Evolutionary conservation across 2,797 vertebrate species (phyloP), one percentile per base, ranked within the genome.

Genomic region (Peromyscus nudipes): DNA sequence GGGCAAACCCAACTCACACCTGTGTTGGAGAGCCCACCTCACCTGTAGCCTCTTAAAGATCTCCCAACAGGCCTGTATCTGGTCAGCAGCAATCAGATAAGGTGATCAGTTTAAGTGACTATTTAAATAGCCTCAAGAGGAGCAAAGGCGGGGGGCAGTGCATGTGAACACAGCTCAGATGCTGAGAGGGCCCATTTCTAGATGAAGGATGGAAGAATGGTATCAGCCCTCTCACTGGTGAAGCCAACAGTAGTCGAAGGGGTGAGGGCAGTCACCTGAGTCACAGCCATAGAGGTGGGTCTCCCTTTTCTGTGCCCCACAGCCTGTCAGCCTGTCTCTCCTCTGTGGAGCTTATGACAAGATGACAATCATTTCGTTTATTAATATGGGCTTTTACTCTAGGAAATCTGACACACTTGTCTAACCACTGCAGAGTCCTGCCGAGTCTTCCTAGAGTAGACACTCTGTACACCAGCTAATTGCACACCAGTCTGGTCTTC

Each of bases 81-180:
- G 29, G n/a, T 93, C 88, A 91, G 55, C 40, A 84, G 95, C 76
- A 64, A 93, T 31, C 76, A 92, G 67, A 95, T 43, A 82, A 92
- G n/a, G 85, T 65, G 89, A 83, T 76, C 6, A 46, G 64, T 90
- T 77, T 88, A 79, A 65, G 55, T 93, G 93, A 96, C 52, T 88
- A 83, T 81, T 93, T 76, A 86, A 95, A 64, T 64, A 76, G 10
- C 34, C 73, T 77, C 14, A 94, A 69, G 81, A 94, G 29, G 49
- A 27, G 57, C 13, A 83, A 73, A 90, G 52, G 21, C 27, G 37
- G 77, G 76, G 12, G 34, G 29, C 4, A 19, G 55, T 23, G 3
- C 5, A n/a, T 60, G 49, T 71, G 43, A 84, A 87, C 14, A 76
- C 0, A 89, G 84, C 19, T 93, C 43, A 29, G 46, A n/a, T 8